Conservation (phyloP, 2,113 vertebrate genomes). For the Sigmodon hispidus region DNA sequence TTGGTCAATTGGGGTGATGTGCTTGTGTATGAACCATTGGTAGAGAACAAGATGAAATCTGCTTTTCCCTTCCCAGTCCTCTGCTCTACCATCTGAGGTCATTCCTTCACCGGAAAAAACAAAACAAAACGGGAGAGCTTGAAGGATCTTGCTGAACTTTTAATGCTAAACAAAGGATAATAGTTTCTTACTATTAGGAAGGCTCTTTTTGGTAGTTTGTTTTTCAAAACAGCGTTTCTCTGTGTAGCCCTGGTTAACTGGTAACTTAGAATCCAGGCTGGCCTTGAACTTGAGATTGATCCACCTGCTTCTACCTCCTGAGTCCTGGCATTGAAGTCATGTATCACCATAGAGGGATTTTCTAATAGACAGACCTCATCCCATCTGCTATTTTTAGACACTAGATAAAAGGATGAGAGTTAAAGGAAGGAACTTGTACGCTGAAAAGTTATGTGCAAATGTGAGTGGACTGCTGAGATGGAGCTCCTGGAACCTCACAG, state of each 20-base stretch:
- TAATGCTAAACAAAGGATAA: neutral
- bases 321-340: neutral
- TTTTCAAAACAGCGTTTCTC: neutral
- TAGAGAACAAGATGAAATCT: constrained; percentile 29
- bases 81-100: neutral
- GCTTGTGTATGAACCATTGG: neutral
- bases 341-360: neutral
- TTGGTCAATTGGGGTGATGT: constrained; percentile 9
- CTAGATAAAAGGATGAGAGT: neutral
- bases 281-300: neutral
- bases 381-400: constrained; percentile 23
- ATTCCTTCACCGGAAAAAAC: neutral
- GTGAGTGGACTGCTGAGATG: neutral
- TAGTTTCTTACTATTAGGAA: constrained; percentile 13
- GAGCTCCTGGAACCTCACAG: rapidly evolving
- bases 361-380: neutral
- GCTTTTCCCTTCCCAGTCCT: neutral
- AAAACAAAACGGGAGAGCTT: neutral
- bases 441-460: neutral
- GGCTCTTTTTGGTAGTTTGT: neutral
- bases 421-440: neutral
- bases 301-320: neutral
- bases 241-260: neutral
- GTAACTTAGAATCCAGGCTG: neutral
- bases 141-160: neutral